These are phyloP conservation scores for Anguilla japonica DNA, from an alignment of 2,113 vertebrate species.

Conservation along the genomic window DNA sequence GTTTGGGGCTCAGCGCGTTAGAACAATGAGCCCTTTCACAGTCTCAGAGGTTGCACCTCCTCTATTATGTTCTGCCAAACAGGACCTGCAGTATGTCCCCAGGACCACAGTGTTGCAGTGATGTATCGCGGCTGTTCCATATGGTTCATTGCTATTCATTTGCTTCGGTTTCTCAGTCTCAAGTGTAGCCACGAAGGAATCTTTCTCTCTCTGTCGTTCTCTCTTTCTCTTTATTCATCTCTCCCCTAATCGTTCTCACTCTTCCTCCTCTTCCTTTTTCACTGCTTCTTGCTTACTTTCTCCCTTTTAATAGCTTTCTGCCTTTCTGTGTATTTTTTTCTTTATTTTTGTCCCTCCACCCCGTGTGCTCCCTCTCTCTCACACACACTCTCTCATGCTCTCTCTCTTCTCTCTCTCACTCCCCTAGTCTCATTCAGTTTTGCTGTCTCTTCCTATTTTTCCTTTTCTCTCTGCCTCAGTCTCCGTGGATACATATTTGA, in stretches of 20 bases:
- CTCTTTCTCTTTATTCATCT: background rate
- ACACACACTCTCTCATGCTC: background rate
- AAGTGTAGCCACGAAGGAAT: conserved; percentile 66
- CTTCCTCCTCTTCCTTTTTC: background rate
- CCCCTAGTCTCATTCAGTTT: background rate
- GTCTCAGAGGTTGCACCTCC: background rate
- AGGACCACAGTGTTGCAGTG: conserved; percentile 33
- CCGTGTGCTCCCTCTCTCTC: background rate
- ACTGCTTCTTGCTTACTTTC: background rate
- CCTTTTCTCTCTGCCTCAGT: background rate
- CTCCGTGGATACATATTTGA: conserved; percentile 57
- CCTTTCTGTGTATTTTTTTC: background rate
- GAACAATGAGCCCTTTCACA: background rate
- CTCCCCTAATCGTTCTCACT: background rate
- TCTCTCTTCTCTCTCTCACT: conserved; percentile 7
- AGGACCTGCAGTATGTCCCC: conserved; percentile 3
- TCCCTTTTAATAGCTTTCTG: background rate
- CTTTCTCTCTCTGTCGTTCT: conserved; percentile 16
- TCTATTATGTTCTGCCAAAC: background rate
- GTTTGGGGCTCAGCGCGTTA: background rate
- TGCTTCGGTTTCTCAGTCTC: conserved; percentile 53
- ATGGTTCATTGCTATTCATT: conserved; percentile 40
- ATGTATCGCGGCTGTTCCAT: conserved; percentile 57
- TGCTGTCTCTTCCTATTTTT: background rate
- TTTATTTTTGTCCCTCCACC: background rate